Evolutionary conservation across 2,113 vertebrate genomes (phyloP), one percentile per base, ranked within the genome.

Genomic region (Cyrtonyx montezumae): DNA sequence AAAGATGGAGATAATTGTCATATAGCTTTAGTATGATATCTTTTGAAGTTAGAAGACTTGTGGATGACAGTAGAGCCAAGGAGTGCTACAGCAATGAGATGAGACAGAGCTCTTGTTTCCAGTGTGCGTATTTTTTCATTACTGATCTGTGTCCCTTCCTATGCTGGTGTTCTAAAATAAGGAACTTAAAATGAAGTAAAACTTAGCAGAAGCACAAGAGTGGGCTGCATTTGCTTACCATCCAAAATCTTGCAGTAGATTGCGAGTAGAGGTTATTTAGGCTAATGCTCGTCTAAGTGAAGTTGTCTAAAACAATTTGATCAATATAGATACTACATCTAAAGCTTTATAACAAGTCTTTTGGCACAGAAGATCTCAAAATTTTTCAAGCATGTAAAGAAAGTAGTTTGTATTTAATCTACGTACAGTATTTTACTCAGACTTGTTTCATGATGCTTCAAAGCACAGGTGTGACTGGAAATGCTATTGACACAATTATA

Each of bases 381-480:
- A 20, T 45, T 32, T 42, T 37, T 71, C 30, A 36, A 61, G 36
- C 3, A 1, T 37, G 21, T 49, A 45, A 53, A 26, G 25, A 15
- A 51, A 51, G 49, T 26, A 51, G 25, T 76, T 80, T 17, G 3
- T 43, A 7, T n/a, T 84, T 51, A 74, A 53, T 37, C 22, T 43
- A n/a, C 7, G 9, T 22, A 5, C 1, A 17, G 26, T 36, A 26
- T 68, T 83, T 58, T 30, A 43, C 26, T 75, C 30, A 46, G 25
- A 10, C 37, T 62, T 71, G 30, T 53, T 71, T 59, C 13, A 12
- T 34, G 63, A 9, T 15, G 13, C 23, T 66, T 82, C 18, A 43
- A 63, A 87, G 70, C n/a, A 49, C 23, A 74, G 86, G 75, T 66
- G 49, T 92, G 86, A 46, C 86, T 92, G 36, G 61, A 78, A 87